Evolutionary conservation across 2,888 invertebrate genomes (phyloP).

Genomic region (Eristalinus sepulchralis): DNA sequence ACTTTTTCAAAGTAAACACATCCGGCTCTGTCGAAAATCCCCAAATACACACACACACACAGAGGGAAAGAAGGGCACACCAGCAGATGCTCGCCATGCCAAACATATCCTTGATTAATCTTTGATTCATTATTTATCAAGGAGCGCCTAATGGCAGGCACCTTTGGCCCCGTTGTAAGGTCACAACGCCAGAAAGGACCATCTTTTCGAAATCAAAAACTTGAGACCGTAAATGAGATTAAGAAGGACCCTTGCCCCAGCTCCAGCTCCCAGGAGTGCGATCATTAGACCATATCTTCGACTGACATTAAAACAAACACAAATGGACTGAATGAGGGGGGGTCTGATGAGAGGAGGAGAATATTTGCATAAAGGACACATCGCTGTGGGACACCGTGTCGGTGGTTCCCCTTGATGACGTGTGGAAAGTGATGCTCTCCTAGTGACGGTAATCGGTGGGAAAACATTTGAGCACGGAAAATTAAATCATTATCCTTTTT

Average conservation of each 20-base stretch:
- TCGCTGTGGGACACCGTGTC: background rate
- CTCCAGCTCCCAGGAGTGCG: constrained; percentile 10
- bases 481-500: constrained; percentile 51
- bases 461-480: constrained; percentile 9
- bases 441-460: background rate
- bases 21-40: background rate
- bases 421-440: background rate
- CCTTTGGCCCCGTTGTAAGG: constrained; percentile 6
- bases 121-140: constrained; percentile 38
- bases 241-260: background rate
- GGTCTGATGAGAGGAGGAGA: background rate
- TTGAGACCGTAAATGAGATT: constrained; percentile 25
- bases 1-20: background rate
- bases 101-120: constrained; percentile 33
- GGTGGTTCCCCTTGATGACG: background rate
- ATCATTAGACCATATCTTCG: constrained; percentile 20
- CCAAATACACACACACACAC: background rate
- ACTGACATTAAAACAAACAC: constrained; percentile 25
- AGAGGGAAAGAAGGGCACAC: too few species aligned
- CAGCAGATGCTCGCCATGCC: background rate
- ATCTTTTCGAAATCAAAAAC: constrained; percentile 17
- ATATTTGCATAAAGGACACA: constrained; percentile 40
- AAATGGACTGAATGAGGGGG: background rate
- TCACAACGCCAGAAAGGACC: constrained; percentile 26
- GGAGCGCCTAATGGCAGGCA: constrained; percentile 19